Conservation (phyloP, 2,797 vertebrate genomes). For the Pangasius sanitwongsei region DNA sequence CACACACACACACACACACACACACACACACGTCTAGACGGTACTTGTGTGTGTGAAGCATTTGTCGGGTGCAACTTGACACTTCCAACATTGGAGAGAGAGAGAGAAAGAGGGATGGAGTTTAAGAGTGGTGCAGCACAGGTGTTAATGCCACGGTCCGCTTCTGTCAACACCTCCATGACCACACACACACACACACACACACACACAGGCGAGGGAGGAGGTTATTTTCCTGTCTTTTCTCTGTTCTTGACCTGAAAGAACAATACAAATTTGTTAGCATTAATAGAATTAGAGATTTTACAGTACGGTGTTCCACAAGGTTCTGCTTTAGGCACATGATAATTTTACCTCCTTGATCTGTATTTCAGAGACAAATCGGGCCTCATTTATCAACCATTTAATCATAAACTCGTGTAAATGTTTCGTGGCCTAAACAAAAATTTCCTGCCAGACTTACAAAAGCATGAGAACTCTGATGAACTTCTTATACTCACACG, state of each 20-base stretch:
- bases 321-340: background rate
- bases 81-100: constrained; percentile 51
- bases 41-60: constrained; percentile 44
- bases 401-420: background rate
- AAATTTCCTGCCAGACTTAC: background rate
- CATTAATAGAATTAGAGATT: background rate
- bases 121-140: constrained; percentile 20
- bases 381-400: background rate
- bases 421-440: background rate
- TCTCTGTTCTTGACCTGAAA: background rate
- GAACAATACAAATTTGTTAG: background rate
- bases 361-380: background rate
- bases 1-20: constrained; percentile 38
- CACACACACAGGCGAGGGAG: background rate
- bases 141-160: constrained; percentile 48
- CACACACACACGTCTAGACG: constrained; percentile 57
- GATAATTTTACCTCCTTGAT: background rate
- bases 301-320: background rate
- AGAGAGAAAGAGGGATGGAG: background rate
- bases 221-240: background rate
- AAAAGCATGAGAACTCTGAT: background rate
- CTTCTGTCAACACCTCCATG: constrained; percentile 42
- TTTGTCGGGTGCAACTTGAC: constrained; percentile 61
- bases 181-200: constrained; percentile 33
- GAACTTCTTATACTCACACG: background rate